Evolutionary conservation across 35 echinoderm and acorn worm species (phyloP).

Genomic region (Acanthaster planci): DNA sequence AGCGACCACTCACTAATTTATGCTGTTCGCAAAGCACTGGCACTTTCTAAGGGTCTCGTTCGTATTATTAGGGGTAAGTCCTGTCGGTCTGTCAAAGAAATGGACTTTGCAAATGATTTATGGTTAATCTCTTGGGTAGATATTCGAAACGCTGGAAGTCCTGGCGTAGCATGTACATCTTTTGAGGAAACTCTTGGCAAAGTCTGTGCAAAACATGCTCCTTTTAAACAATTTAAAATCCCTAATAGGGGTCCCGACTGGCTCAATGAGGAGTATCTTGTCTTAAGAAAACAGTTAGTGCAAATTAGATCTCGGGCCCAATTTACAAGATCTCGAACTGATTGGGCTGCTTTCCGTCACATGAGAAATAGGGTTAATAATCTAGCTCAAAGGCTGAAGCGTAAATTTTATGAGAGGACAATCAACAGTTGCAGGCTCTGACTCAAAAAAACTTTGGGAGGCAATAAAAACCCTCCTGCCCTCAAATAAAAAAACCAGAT

Average conservation of each 20-base stretch:
- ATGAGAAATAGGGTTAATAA: not conserved
- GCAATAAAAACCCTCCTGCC: not conserved
- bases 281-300: not conserved
- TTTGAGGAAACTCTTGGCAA: not conserved
- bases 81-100: too few relatives aligned
- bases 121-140: too few relatives aligned
- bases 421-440: not conserved
- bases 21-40: too few relatives aligned
- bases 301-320: not conserved
- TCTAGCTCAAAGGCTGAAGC: too few relatives aligned
- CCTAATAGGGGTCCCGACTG: not conserved
- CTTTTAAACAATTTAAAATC: too few relatives aligned
- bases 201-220: not conserved
- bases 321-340: too few relatives aligned
- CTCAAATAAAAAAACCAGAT: not conserved
- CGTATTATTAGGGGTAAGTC: too few relatives aligned
- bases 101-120: too few relatives aligned
- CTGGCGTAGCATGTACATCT: not conserved
- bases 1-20: too few relatives aligned
- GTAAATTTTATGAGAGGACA: not conserved
- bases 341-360: not conserved
- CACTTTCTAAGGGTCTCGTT: too few relatives aligned
- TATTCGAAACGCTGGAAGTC: not conserved
- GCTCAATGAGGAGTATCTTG: conserved; percentile 4
- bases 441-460: not conserved